Base-by-base conservation (phyloP, 2,113 vertebrate genomes). In the Saccopteryx bilineata region DNA sequence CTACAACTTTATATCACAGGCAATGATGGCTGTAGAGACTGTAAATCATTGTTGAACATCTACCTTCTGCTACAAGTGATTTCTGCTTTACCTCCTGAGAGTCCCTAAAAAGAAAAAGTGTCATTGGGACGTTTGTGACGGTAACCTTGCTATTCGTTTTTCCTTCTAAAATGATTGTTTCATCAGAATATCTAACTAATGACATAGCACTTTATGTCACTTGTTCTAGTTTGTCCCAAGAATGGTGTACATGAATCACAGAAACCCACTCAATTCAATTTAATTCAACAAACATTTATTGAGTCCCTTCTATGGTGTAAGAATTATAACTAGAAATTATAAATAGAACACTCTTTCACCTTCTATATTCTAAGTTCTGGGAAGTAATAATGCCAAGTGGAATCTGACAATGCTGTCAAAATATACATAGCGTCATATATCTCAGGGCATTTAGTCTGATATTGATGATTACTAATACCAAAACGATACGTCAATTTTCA, bases 311-410 rank as follows among this genome's bases (percentile, higher is more conserved):
- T 68, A 65, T 69, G 39, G 31, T 84, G 1, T 8, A 65, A 31
- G 90, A 71, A 82, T 54, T 74, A 54, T 48, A 82, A 86, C 88
- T 52, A 78, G 58, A 84, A 75, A 69, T 61, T 69, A 79, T 56
- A 78, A 81, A 81, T 54, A 65, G 54, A 56, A 87, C 9, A 85
- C 10, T 78, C n/a, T 89, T 17, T 79, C 24, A 65, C 8, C 24
- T 94, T 78, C 24, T 95, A 23, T 90, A 79, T 63, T 87, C 52
- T 52, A 87, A 87, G 14, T 79, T 11, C 56, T 63, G n/a, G 63
- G 19, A 82, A 66, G 18, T 28, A 86, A 78, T 50, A 78, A 28
- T 81, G 61, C 17, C 58, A 75, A 79, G 60, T 39, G 3, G 5
- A 5, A 9, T 52, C 21, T 74, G 31, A 80, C 28, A 71, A 65